Conservation (phyloP, 2,888 invertebrate genomes). For the Netelia virgata region DNA sequence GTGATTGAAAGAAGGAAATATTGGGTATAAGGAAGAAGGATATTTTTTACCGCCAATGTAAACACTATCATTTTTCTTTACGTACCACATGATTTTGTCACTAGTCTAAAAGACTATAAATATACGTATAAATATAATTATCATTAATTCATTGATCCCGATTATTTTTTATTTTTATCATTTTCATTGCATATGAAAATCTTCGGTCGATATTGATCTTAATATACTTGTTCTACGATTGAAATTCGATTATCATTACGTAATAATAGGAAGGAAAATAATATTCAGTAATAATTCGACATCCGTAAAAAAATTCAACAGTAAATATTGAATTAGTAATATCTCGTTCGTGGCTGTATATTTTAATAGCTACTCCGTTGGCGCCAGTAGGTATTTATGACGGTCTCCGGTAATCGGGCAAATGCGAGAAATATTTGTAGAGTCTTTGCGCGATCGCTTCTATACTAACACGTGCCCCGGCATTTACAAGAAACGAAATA, state of each 20-base stretch:
- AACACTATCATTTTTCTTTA: background rate
- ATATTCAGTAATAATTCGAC: background rate
- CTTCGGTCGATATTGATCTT: too few species aligned
- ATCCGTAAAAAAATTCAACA: background rate
- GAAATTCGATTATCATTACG: too few species aligned
- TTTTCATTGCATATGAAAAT: too few species aligned
- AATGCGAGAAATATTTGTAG: background rate
- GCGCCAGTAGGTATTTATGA: background rate
- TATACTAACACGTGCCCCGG: background rate
- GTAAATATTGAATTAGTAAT: slow-evolving; percentile 7
- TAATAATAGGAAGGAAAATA: background rate
- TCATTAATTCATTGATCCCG: too few species aligned
- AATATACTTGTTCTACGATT: too few species aligned
- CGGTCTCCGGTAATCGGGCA: background rate
- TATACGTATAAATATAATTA: too few species aligned
- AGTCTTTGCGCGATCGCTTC: background rate
- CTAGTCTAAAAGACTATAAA: too few species aligned
- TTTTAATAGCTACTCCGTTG: background rate
- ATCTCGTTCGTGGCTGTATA: background rate
- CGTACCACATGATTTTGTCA: background rate
- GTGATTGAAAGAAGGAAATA: background rate
- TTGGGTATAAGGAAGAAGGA: background rate
- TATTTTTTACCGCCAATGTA: background rate
- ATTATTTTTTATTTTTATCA: too few species aligned
- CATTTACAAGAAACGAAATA: background rate